Percentiles rank a stretch among this genome's conserved stretches.
These are phyloP conservation scores for Mycteria americana DNA, from an alignment of 2,797 vertebrate genomes.

Conservation along the genomic window DNA sequence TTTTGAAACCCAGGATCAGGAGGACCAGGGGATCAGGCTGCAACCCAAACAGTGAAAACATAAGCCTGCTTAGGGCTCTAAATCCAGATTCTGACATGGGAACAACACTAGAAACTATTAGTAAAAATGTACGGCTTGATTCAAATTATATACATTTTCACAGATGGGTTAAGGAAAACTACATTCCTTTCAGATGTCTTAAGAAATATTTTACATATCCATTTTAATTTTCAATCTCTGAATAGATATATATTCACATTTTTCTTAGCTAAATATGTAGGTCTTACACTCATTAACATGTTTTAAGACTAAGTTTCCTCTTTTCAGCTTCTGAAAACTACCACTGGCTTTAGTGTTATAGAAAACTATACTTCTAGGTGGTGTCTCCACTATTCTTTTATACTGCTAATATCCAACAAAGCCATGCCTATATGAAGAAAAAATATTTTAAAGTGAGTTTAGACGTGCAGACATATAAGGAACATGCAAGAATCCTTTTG, in stretches of 20 bases:
- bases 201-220: neutral
- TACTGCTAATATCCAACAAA: neutral
- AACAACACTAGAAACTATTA: neutral
- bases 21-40: constrained; percentile 3
- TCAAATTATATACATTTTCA: neutral
- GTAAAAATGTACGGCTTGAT: neutral
- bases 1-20: constrained; percentile 23
- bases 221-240: neutral
- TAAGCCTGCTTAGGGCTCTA: neutral
- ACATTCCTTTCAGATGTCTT: neutral
- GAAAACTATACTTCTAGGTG: neutral
- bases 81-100: constrained; percentile 3
- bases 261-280: neutral
- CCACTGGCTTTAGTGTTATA: neutral
- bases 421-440: neutral
- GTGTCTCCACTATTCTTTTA: neutral
- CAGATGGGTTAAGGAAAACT: neutral
- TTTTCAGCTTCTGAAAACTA: neutral
- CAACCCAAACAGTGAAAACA: neutral
- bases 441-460: neutral
- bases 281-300: neutral
- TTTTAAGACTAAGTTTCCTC: neutral
- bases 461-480: neutral
- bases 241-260: neutral
- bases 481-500: neutral